Base-by-base conservation (phyloP, 2,113 vertebrate genomes). In the Zosterops japonicus region DNA sequence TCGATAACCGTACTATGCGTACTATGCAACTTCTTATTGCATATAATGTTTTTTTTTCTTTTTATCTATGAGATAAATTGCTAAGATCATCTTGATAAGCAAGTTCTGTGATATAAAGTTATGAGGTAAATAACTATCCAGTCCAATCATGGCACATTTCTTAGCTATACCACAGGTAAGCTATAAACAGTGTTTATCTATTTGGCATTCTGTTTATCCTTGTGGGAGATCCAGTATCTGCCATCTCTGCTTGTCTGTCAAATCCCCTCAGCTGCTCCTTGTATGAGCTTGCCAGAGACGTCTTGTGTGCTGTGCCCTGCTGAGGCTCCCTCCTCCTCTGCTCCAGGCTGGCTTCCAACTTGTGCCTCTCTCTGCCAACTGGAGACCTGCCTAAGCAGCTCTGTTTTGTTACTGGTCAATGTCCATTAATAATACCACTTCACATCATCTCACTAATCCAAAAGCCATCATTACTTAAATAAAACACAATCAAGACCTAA, bases 301-400 rank as follows among this genome's bases (percentile, higher is more conserved):
- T 79, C 53, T 77, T 71, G 29, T 23, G 23, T 28, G 41, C 57
- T 80, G 53, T 80, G 65, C 57, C 63, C 49, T 56, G 52, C 57
- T 71, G 59, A 79, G 31, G 46, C 63, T 90, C 49, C 44, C 68
- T 89, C 47, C 72, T 92, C 35, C 71, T 49, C 35, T 80, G 76
- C 76, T 92, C 46, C 47, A 87, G 93, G 55, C 87, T 81, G 46
- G 12, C 50, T 89, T 95, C 89, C 83, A 94, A 15, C 59, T 42
- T 83, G 12, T 35, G 55, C 64, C 59, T 86, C n/a, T 1, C 42
- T 31, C 3, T 78, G 55, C 80, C 72, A 87, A 36, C 60, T 60
- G 84, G 28, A 93, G 41, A 65, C 25, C 77, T 81, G 87, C 64
- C 77, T 69, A 27, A 29, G 44, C 35, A 81, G 64, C 36, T 79